Base-by-base conservation (phyloP, 2,113 vertebrate species). In the Gobiocypris rarus region DNA sequence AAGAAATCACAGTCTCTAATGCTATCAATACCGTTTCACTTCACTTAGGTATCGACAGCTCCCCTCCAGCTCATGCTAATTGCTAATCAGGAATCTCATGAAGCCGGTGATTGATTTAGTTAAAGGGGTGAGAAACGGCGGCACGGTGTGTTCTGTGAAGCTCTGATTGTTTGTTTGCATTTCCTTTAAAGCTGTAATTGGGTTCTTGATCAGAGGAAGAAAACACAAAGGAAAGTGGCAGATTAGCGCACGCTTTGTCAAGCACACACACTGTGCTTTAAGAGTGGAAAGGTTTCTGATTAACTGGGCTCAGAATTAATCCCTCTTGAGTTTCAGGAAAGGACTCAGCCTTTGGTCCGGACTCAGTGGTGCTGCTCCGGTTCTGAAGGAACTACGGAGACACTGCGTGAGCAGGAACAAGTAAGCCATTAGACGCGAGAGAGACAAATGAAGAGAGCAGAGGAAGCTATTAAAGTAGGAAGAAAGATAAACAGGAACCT, bases 111-210 rank as follows among this genome's bases (percentile, higher is more conserved):
- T 83, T 86, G 85, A 86, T 86, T 88, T 80, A 38, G 69, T 67
- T 77, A 50, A 17, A 50, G n/a, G 78, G 45, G 61, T 34, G 73
- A 50, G 58, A 45, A 82, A 56, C 9, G 65, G 45, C 13, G 1
- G 24, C 74, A 0, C 13, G 15, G 38, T 77, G 65, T 70, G 83
- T 82, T 77, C 80, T 85, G 24, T 10, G 54, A 26, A 59, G 54
- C 76, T 81, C 80, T 61, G 75, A 50, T 74, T 86, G 76, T 79
- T 84, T 86, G 83, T 84, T 86, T 83, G 85, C 67, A n/a, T 77
- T 83, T 83, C 83, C 70, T 81, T n/a, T 81, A 41, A 70, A 77
- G 70, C 70, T 74, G 81, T 88, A 88, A 86, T 86, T 88, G 87
- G 85, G 75, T 85, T 84, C 80, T 84, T 86, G 79, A 83, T 88